Evolutionary conservation across 2,888 invertebrate species (phyloP), one percentile per base, ranked within the genome.

Genomic region (Phalera bucephala): DNA sequence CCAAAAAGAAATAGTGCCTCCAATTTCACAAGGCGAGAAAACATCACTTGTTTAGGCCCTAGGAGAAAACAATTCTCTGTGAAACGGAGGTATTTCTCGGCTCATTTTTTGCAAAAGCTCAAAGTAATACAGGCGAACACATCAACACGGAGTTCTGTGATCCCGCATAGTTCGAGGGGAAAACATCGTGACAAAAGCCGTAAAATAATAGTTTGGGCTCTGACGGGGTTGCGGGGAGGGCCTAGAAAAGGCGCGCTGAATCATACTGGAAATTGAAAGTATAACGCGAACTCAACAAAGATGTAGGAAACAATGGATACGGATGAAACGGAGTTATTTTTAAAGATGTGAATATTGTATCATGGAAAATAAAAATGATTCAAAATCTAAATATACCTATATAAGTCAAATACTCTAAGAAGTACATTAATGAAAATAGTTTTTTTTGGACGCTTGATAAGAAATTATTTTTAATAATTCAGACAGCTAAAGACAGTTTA

Each of bases 181-280:
- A 36, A 45, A 40, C 40, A 31, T 44, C 34, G 43, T 43, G 50
- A 54, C 47, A 47, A 54, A 56, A 42, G 45, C 36, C 50, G 47
- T 48, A 66, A 64, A 58, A 57, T 48, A 66, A 67, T 67, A 64
- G 64, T 69, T 64, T 33, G 42, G 43, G 48, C 38, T 45, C 46
- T 22, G 8, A 34, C 27, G 29, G 29, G 31, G 14, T 32, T 27
- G 41, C 42, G 45, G 43, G 7, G 10, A 40, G 46, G 36, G 46
- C 25, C 44, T 49, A 50, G 55, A 56, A 64, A 63, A 56, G 48
- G 55, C 49, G 35, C 52, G 57, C 61, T 62, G 66, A 66, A 63
- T 65, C 69, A 68, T 64, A 60, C 53, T 44, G 52, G 48, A 66
- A 62, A 68, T 71, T 69, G 70, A 70, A 70, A 64, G 63, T 62